Evolutionary conservation across 2,888 invertebrate genomes (phyloP).

Genomic region (Enchytraeus crypticus): DNA sequence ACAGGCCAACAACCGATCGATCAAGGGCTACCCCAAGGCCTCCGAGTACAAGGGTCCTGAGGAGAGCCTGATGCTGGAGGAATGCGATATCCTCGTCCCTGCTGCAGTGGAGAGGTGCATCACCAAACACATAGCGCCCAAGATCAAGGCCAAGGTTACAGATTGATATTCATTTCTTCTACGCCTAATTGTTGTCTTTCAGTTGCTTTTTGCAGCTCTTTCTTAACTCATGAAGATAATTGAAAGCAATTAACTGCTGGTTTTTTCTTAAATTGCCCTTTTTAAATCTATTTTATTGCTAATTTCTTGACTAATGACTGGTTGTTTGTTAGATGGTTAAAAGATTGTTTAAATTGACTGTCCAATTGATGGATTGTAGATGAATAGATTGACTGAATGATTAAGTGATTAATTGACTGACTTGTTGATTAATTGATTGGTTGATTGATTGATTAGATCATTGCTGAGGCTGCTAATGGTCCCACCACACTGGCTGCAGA

Average conservation of each 20-base stretch:
- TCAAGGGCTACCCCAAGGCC: constrained; percentile 88
- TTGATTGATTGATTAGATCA: constrained; percentile 60
- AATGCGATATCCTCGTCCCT: constrained; percentile 92
- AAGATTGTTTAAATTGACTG: no score
- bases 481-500: constrained; percentile 93
- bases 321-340: no score
- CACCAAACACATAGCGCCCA: constrained; percentile 76
- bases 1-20: constrained; percentile 58
- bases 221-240: not conserved
- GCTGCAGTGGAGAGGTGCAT: constrained; percentile 90
- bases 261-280: no score
- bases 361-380: no score
- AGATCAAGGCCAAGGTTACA: constrained; percentile 75
- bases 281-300: no score
- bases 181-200: no score
- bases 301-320: no score
- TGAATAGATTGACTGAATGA: no score
- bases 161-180: no score
- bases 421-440: no score
- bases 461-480: constrained; percentile 93
- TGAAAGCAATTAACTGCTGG: not conserved
- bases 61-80: constrained; percentile 73
- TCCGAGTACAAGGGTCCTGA: constrained; percentile 58
- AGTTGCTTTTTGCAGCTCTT: no score
- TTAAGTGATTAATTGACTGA: no score